These are phyloP conservation scores for Aldabrachelys gigantea DNA, from an alignment of 2,113 vertebrate genomes.

Conservation along the genomic window DNA sequence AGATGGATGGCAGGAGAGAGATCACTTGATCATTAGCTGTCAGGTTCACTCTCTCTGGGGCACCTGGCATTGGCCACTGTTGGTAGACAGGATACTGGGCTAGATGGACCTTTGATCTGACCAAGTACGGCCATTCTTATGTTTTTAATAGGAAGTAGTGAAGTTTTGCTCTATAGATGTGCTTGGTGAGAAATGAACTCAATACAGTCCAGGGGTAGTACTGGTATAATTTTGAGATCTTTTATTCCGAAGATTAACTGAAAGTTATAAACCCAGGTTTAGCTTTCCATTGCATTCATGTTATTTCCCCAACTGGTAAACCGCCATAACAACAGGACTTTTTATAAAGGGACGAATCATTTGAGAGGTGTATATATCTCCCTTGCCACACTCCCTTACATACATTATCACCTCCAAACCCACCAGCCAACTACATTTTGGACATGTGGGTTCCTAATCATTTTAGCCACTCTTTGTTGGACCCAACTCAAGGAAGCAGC, in stretches of 20 bases:
- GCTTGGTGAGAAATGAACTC: not conserved
- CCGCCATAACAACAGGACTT: not conserved
- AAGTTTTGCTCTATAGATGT: not conserved
- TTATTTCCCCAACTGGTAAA: not conserved
- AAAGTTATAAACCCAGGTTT: not conserved
- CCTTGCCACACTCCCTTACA: accelerated
- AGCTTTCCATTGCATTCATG: not conserved
- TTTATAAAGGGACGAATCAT: not conserved
- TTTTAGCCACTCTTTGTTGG: not conserved
- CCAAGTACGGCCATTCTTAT: too few species aligned
- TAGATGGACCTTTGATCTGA: too few species aligned
- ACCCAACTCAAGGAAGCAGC: not conserved
- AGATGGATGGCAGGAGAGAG: too few species aligned
- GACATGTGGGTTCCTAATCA: not conserved
- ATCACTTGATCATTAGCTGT: too few species aligned
- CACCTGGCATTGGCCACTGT: too few species aligned
- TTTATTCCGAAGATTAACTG: not conserved
- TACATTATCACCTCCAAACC: not conserved
- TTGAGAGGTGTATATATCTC: not conserved
- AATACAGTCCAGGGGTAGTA: constrained; percentile 3
- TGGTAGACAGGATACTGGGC: too few species aligned
- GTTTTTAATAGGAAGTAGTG: too few species aligned
- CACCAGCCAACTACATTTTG: not conserved
- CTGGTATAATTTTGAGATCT: not conserved
- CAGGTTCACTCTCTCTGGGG: too few species aligned